Conservation (phyloP, 2,113 vertebrate genomes). For the Mustela lutreola region DNA sequence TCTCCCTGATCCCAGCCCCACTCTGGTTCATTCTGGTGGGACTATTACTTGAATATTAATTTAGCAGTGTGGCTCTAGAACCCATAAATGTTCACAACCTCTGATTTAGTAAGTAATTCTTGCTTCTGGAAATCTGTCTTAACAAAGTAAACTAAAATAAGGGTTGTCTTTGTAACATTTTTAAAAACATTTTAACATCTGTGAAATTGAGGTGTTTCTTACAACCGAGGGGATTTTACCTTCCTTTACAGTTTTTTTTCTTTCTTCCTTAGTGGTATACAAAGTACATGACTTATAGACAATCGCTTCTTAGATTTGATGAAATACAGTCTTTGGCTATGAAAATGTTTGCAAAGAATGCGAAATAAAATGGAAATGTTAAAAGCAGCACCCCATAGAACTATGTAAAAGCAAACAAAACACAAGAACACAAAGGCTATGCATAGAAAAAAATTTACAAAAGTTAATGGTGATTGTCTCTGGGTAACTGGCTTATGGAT, state of each 20-base stretch:
- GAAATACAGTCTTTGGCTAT: background rate
- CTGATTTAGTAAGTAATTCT: background rate
- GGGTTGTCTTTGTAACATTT: background rate
- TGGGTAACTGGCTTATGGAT: background rate
- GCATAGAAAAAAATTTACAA: background rate
- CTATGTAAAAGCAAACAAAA: background rate
- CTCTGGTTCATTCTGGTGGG: background rate
- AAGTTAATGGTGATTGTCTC: background rate
- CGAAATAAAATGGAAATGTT: constrained; percentile 5
- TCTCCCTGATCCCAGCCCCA: background rate
- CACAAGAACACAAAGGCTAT: constrained; percentile 20
- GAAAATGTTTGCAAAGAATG: constrained; percentile 37
- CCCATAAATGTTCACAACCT: constrained; percentile 13
- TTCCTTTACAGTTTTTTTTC: background rate
- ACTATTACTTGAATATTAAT: background rate
- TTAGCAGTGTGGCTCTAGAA: background rate
- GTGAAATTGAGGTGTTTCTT: background rate
- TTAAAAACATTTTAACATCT: background rate
- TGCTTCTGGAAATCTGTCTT: background rate
- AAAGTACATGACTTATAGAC: background rate
- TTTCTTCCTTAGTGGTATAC: background rate
- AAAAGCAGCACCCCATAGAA: background rate
- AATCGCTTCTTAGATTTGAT: constrained; percentile 42
- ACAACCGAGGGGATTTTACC: background rate
- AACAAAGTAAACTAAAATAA: constrained; percentile 55